Conservation (phyloP, 2,113 vertebrate species). For the Entomyzon cyanotis region DNA sequence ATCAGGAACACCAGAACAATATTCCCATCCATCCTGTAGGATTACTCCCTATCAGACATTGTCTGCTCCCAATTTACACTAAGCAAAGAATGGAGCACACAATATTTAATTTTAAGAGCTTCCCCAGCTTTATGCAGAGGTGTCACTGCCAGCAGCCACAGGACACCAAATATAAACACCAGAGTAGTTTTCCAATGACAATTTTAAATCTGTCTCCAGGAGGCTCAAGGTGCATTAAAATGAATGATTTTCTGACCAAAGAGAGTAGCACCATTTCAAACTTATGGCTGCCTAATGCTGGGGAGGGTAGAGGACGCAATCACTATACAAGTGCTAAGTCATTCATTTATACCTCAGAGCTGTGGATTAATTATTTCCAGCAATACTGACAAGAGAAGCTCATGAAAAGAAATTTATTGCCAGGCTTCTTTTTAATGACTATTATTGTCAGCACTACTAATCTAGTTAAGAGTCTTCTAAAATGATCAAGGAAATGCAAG, state of each 20-base stretch:
- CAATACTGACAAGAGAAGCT: background rate
- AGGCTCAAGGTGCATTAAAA: background rate
- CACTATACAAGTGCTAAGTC: background rate
- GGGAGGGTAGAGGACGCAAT: background rate
- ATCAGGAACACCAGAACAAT: background rate
- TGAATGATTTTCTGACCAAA: background rate
- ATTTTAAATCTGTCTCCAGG: background rate
- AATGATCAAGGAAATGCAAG: background rate
- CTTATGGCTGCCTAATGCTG: background rate
- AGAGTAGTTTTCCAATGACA: background rate
- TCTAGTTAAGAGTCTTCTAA: background rate
- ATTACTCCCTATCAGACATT: background rate
- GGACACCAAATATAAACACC: background rate
- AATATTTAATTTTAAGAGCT: background rate
- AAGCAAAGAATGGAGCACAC: background rate
- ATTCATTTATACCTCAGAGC: background rate
- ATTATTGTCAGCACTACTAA: background rate
- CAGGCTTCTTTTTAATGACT: background rate
- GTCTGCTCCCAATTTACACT: background rate
- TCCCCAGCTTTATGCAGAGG: background rate
- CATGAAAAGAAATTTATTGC: background rate
- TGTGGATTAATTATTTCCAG: slow-evolving; percentile 20
- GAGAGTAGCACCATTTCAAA: background rate
- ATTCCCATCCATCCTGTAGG: background rate
- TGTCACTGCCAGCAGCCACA: background rate